phyloP scores from a whole-genome alignment of 2,797 vertebrate genomes.

The Oryzias sinensis region DNA sequence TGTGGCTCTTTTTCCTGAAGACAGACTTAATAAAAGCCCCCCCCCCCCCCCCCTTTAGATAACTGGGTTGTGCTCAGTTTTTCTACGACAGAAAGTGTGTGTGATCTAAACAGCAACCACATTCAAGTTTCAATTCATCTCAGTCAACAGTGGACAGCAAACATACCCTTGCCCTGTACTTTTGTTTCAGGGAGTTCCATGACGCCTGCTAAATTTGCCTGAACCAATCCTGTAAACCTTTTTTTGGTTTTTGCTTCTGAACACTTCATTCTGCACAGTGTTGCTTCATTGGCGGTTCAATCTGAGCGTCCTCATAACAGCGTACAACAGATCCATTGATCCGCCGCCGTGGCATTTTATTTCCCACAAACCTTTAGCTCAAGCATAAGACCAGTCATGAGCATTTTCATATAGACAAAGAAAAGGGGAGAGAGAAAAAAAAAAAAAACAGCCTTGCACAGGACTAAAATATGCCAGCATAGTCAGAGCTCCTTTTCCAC shows the following conservation, averaged over 20 bases:
- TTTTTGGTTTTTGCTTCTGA: slow-evolving; percentile 1
- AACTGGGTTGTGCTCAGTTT: slow-evolving; percentile 65
- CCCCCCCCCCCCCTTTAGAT: slow-evolving; percentile 57
- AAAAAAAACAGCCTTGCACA: slow-evolving; percentile 4
- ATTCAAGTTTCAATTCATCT: slow-evolving; percentile 58
- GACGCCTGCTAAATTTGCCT: slow-evolving; percentile 30
- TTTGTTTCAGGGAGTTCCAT: slow-evolving; percentile 24
- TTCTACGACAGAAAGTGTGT: slow-evolving; percentile 48
- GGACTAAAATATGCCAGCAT: slow-evolving; percentile 7
- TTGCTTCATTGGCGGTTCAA: background rate
- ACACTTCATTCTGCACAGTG: background rate
- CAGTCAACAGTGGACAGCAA: slow-evolving; percentile 51
- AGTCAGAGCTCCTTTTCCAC: slow-evolving; percentile 3
- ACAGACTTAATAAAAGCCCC: slow-evolving; percentile 49
- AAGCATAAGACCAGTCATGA: slow-evolving; percentile 11
- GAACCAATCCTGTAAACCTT: background rate
- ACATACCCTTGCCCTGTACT: slow-evolving; percentile 31
- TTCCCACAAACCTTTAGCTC: slow-evolving; percentile 9
- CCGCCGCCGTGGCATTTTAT: slow-evolving; percentile 6
- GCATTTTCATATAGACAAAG: slow-evolving; percentile 5
- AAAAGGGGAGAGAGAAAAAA: background rate
- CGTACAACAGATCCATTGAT: slow-evolving; percentile 21
- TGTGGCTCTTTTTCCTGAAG: slow-evolving; percentile 40
- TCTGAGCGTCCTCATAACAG: slow-evolving; percentile 12
- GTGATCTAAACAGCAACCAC: slow-evolving; percentile 57